Base-by-base conservation (phyloP, 2,888 invertebrate species). In the Drosophila ustulata region DNA sequence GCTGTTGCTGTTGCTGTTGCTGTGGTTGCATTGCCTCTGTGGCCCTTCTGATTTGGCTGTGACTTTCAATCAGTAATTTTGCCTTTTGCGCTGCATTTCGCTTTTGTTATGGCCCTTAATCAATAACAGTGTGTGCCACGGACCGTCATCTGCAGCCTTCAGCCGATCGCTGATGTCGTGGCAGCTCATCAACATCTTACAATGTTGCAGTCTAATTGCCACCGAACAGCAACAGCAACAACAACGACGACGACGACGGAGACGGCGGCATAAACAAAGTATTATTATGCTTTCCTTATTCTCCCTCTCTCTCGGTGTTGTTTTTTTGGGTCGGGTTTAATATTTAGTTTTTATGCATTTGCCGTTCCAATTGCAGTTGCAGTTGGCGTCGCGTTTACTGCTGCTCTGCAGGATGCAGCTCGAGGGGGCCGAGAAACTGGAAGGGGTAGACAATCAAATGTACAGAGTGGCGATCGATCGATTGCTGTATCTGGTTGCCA, bases 51-150 rank as follows among this genome's bases (percentile, higher is more conserved):
- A 47, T 64, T 64, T 72, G 65, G 65, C 57, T 56, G 47, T 71
- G 73, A 68, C 75, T 82, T 88, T 85, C 83, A 88, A 85, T 85
- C 85, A 80, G 75, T 68, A 78, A 83, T 80, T 88, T 85, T 61
- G 34, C 26, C 52, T 66, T 47, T 56, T 58, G 66, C 52, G 47
- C 64, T 75, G 70, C 63, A 51, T 18, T 57, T 47, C 37, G 64
- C 58, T 72, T 72, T 66, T 73, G 73, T 88, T 86, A 82, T 84
- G 84, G 73, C 67, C 76, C 82, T 80, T 82, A 86, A 86, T 86
- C 88, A 86, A 88, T 86, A 86, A 88, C 80, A 83, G 71, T 74
- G 68, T 18, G 41, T n/a, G 46, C 23, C 53, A 11, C 58, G n/a
- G 56, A 26, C 32, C 8, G 25, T 3, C 37, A 46, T 25, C 52